phyloP scores from a whole-genome alignment of 1,140 invertebrate species.

The Alviniconcha marisindica region DNA sequence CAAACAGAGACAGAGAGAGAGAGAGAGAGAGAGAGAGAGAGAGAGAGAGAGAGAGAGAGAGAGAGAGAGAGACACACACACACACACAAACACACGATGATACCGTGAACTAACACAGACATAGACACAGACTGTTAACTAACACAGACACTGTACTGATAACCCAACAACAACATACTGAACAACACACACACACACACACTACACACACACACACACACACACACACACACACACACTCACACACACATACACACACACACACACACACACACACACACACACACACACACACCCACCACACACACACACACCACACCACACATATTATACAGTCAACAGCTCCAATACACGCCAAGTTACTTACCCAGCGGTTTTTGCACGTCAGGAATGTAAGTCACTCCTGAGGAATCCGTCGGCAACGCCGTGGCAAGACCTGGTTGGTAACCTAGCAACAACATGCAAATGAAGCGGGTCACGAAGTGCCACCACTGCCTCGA shows the following conservation, averaged over 20 bases:
- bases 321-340: no score
- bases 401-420: slow-evolving; percentile 55
- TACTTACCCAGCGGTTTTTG: slow-evolving; percentile 55
- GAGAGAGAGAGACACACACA: no score
- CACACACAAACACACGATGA: no score
- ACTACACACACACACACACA: neutral
- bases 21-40: no score
- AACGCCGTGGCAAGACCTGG: slow-evolving; percentile 52
- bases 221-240: neutral
- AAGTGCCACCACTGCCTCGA: no score
- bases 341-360: neutral
- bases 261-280: slow-evolving; percentile 12
- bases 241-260: neutral
- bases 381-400: slow-evolving; percentile 57
- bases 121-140: no score
- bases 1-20: no score
- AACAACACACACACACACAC: no score
- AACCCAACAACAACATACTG: no score
- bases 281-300: neutral
- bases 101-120: no score
- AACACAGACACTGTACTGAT: no score
- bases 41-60: no score
- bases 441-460: slow-evolving; percentile 52
- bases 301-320: neutral
- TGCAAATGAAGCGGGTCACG: neutral